Base-by-base conservation (phyloP, 2,797 vertebrate genomes). In the Oreortyx pictus region DNA sequence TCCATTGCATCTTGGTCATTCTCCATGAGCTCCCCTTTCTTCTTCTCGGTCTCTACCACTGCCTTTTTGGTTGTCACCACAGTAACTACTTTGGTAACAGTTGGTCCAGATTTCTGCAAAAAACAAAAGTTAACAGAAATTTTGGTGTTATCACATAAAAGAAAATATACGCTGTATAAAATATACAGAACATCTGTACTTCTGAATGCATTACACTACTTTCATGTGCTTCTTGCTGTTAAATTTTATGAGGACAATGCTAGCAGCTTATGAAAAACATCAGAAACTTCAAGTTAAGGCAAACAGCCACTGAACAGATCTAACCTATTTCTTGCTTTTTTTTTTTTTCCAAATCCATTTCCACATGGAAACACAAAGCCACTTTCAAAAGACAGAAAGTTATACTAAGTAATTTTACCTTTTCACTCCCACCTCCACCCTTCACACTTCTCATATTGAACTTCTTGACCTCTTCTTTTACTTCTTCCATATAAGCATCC, bases 1-100 rank as follows among this genome's bases (percentile, higher is more conserved):
- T 99, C 99, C 99, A 99, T 99, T 35, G 99, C 99, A 94, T 99
- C 99, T 97, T 99, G 99, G 97, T 99, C 99, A 44, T 99, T 99
- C 93, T 99, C 99, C 99, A 99, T 99, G 81, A 99, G 98, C 62
- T 99, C 99, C 15, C 99, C 99, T 97, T 99, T 99, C 97, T 99
- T 99, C 97, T 99, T 99, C 92, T 98, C 98, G 52, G 98, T 97
- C 79, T 99, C 98, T 29, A 44, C 93, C 14, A 98, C 90, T 43
- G 98, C 98, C 90, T 99, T 99, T 96, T 99, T 99, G n/a, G 99
- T 99, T 94, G 99, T 99, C 49, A 99, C 97, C 2, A 99, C 99
- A 0, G 99, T 99, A 85, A 99, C 98, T 59, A 99, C 99, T 96
- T 99, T 99, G 67, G 99, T 99, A 76, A 99, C 98, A 0, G 97